Evolutionary conservation across 2,113 vertebrate genomes (phyloP).

Genomic region (Illadopsis cleaveri): DNA sequence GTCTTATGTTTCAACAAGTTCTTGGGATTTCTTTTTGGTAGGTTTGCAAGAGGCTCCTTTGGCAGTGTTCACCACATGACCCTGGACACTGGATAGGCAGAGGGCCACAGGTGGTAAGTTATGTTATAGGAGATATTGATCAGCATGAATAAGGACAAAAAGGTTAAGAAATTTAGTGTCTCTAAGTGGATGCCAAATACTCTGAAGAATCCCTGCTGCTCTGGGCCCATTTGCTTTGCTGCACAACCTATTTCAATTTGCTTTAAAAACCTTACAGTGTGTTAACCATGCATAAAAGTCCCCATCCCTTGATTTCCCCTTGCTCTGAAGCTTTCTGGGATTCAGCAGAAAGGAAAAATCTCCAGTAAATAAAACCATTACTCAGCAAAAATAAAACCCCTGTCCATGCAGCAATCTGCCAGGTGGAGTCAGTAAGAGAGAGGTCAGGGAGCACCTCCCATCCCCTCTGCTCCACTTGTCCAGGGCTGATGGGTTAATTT

Average conservation of each 20-base stretch:
- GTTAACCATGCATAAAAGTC: neutral
- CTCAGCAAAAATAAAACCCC: neutral
- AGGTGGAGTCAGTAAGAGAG: neutral
- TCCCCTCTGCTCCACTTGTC: neutral
- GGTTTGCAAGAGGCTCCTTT: neutral
- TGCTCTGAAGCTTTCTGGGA: neutral
- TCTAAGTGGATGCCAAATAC: neutral
- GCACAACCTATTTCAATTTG: neutral
- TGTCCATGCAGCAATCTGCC: neutral
- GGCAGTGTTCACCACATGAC: neutral
- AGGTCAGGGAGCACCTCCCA: neutral
- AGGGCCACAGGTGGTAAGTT: fast-evolving
- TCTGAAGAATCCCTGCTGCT: neutral
- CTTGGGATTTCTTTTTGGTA: neutral
- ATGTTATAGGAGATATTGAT: neutral
- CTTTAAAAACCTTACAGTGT: neutral
- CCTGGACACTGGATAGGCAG: neutral
- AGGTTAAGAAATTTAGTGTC: neutral
- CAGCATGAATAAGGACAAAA: neutral
- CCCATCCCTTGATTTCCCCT: fast-evolving
- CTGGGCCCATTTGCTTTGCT: neutral
- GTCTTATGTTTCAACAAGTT: neutral
- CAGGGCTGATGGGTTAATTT: neutral
- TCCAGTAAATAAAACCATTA: neutral
- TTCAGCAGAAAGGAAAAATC: neutral